A percentile compares a stretch with the other conserved stretches of the same genome.
phyloP scores from a whole-genome alignment of 1,140 invertebrate species.

The Saxidomus purpurata region DNA sequence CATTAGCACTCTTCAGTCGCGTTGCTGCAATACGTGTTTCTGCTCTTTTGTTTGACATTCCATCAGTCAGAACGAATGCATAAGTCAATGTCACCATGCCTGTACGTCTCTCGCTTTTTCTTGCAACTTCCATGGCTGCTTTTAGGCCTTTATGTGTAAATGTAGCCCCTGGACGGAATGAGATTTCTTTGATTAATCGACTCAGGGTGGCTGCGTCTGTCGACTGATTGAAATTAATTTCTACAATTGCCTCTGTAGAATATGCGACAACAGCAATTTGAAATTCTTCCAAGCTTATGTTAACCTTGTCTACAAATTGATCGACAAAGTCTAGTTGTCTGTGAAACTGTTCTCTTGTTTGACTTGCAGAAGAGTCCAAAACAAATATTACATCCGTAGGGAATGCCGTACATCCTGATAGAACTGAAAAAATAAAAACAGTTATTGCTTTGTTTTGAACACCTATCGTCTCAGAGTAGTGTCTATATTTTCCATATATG shows the following conservation, averaged over 20 bases:
- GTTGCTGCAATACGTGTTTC: neutral
- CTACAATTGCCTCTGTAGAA: slow-evolving; percentile 5
- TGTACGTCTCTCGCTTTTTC: neutral
- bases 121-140: neutral
- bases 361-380: slow-evolving; percentile 65
- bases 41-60: slow-evolving; percentile 4
- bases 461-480: too few species aligned
- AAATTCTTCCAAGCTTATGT: slow-evolving; percentile 8
- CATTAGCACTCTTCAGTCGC: neutral
- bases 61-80: slow-evolving; percentile 38
- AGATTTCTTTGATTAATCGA: neutral
- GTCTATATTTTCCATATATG: too few species aligned
- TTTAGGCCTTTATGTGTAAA: slow-evolving; percentile 28
- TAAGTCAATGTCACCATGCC: neutral
- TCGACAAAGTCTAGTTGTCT: slow-evolving; percentile 60
- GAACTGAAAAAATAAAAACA: neutral
- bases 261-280: slow-evolving; percentile 39
- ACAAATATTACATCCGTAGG: slow-evolving; percentile 73
- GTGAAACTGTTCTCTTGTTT: slow-evolving; percentile 51
- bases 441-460: neutral
- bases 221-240: slow-evolving; percentile 13
- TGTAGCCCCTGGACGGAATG: slow-evolving; percentile 27
- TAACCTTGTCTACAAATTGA: slow-evolving; percentile 44
- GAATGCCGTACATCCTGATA: neutral
- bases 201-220: neutral